Base-by-base conservation (phyloP, 1,140 invertebrate genomes). In the Orussus abietinus region DNA sequence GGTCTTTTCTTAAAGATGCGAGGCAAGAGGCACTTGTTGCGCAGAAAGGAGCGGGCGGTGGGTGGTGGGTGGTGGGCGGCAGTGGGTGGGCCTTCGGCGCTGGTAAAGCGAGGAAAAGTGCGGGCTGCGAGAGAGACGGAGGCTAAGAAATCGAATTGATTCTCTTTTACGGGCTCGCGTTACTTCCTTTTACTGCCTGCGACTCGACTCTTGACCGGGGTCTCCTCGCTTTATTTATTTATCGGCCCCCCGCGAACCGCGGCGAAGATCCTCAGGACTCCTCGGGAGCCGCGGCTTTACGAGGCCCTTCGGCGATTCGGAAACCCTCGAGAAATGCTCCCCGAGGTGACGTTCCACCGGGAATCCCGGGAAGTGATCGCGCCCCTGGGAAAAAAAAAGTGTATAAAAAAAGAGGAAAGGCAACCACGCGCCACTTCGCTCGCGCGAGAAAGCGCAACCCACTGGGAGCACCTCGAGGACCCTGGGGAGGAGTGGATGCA, bases 1-100 rank as follows among this genome's bases (percentile, higher is more conserved):
- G 41, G 49, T 45, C 56, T 53, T 69, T 71, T 70, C 69, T 72
- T 70, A 68, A 71, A 72, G 68, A 71, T 62, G 63, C 54, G 63
- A 59, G 47, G 14, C 42, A 9, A 26, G 52, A 54, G 59, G 62
- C 69, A 72, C 69, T 72, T 72, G 69, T 72, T 72, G 69, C 69
- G 34, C 60, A 40, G 47, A 33, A 55, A 55, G 59, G 57, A 60
- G 56, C 43, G 30, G 38, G 46, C 47, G 40, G 39, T 39, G 46
- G 36, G 42, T 10, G 38, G 41, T 35, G 54, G n/a, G 22, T 25
- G 22, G 22, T 25, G 22, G 22, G 22, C 22, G 22, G 22, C 22
- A 25, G 22, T n/a, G 6, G 6, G 22, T 25, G 6, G 6, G 22
- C 6, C 22, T 25, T 25, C 6, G 22, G 22, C 6, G 22, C n/a